Base-by-base conservation (phyloP, 2,113 vertebrate genomes). In the Chlorodrepanis virens region DNA sequence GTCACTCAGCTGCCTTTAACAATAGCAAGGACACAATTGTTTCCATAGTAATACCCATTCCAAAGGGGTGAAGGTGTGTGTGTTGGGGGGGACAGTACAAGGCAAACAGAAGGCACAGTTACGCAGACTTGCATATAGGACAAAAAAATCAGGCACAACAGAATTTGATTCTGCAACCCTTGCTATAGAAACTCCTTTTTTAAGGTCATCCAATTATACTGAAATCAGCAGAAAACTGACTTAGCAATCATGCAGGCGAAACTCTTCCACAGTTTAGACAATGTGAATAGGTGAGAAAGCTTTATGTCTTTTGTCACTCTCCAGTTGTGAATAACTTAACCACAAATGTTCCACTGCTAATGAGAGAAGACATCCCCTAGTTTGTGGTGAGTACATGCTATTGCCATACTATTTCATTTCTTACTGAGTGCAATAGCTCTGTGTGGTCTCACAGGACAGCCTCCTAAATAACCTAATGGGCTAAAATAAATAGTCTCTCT, bases 11-110 rank as follows among this genome's bases (percentile, higher is more conserved):
- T 95, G 92, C 92, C 88, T 84, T 95, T 87, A 93, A 94, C 93
- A 96, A 96, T 93, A 92, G 94, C 94, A 92, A 96, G 93, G 96
- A 90, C 92, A 96, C 94, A 95, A 94, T 68, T 94, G 94, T 97
- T 97, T 97, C 95, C 96, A 95, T 95, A 96, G 96, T 95, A 97
- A 97, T 96, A 64, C 49, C 90, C 88, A 91, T 90, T 97, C 65
- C 77, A 89, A 93, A 92, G 94, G 88, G 86, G 94, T 90, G 88
- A 95, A 96, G 95, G 94, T 97, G 91, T 95, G 76, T 95, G 76
- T 87, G 76, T 83, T 90, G 75, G 64, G 72, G 56, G 89, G 80
- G 27, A 91, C 80, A 93, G 68, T 59, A 92, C 80, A 87, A 95
- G 89, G 93, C 68, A 96, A 89, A 69, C 11, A 60, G 86, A 72